Base-by-base conservation (phyloP, 2,888 invertebrate genomes). In the Automeris io region DNA sequence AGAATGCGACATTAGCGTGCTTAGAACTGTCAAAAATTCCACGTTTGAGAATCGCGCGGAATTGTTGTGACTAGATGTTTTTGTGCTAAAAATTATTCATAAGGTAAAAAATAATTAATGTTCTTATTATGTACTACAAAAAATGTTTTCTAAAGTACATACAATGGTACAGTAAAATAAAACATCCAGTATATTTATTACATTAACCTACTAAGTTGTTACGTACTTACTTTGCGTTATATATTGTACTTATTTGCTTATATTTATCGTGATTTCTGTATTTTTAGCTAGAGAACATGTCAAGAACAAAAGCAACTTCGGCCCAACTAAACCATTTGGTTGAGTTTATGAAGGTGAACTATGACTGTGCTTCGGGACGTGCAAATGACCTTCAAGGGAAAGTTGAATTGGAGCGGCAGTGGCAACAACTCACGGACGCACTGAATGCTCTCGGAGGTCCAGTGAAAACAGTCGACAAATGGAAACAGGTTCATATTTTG, bases 401-500 rank as follows among this genome's bases (percentile, higher is more conserved):
- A 34, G 1, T 34, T 5, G 8, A 16, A 5, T 23, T 22, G 6
- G 34, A 34, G 8, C 9, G 9, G 13, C 34, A 34, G 16, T 34
- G 34, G 34, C 22, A 22, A 11, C 34, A 21, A 4, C n/a, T 34
- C 5, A 21, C 22, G 5, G 22, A 23, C 8, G 23, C 13, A n/a
- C n/a, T 34, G 13, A 34, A 34, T 34, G 7, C 12, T 23, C 12
- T 34, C 4, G 23, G 34, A 16, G 34, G 36, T 38, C 38, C 34
- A 36, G 21, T 29, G 22, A 41, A 40, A 43, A 19, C 16, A 5
- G 38, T 37, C 25, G 19, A 19, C 21, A 36, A 36, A 32, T 40
- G 40, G 19, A 40, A 40, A 23, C 40, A 31, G 39, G 34, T 34
- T 34, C 26, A 11, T 32, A 33, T 11, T n/a, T n/a, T n/a, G n/a